Evolutionary conservation across 2,113 vertebrate genomes (phyloP), one percentile per base, ranked within the genome.

Genomic region (Nannobrachium achirus): DNA sequence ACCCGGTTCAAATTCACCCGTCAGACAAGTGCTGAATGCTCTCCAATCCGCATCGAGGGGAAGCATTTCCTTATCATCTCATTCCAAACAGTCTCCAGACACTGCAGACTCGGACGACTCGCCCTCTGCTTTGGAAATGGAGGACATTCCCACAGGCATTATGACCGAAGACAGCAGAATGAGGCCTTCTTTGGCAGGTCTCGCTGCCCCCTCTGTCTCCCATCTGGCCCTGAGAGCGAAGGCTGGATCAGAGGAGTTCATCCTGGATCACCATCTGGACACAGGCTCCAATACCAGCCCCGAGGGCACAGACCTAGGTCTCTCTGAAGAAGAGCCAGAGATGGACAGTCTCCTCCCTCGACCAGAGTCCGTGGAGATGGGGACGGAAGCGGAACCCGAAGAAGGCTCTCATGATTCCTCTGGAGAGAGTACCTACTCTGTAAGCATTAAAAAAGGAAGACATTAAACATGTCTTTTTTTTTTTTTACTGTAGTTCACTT

Each of bases 291-390:
- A 94, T 89, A 94, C 89, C 8, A 94, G 90, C 75, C 92, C 93
- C 11, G 92, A 89, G 45, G 95, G 92, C 80, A 96, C 95, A 0
- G 96, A 97, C 57, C 93, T 93, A 10, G 94, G 93, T 65, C 92
- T 98, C 11, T 97, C 95, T 0, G 96, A 97, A 75, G 92, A 92
- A 33, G 96, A 98, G 75, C 94, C 94, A 0, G 96, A 98, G 76
- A 96, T 97, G 94, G 97, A 98, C 48, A 97, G 95, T 4, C 80
- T 95, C 71, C 95, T 94, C 67, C 90, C 94, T 0, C 92, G 92
- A 60, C 88, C 94, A 66, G 94, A 92, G 8, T 90, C 94, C 0
- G 83, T 91, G 44, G 88, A 91, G 0, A 89, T 88, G 3, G 88
- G 84, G 16, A 85, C 89, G 1, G 89, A 93, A 48, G 59, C 86